A percentile compares a stretch with the other conserved stretches of the same genome.
Conservation (phyloP, 2,888 invertebrate genomes). For the Apamea sordens region DNA sequence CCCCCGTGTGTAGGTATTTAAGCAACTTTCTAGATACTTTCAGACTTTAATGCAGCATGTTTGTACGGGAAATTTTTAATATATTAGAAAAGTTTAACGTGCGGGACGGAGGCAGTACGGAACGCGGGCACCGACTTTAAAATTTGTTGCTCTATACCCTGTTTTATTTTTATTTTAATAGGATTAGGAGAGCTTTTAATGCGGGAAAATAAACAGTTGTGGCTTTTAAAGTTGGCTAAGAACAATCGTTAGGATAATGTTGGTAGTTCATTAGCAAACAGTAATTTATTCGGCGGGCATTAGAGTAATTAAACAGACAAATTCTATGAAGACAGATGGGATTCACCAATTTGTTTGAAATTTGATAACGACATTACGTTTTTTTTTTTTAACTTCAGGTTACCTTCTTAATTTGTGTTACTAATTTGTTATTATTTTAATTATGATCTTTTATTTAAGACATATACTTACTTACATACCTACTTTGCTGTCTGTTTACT, state of each 20-base stretch:
- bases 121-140: slow-evolving; percentile 76
- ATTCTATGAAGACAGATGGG: slow-evolving; percentile 48
- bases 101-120: slow-evolving; percentile 69
- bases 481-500: neutral
- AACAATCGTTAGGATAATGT: slow-evolving; percentile 79
- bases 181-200: slow-evolving; percentile 77
- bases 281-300: slow-evolving; percentile 67
- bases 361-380: neutral
- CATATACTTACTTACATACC: neutral
- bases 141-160: slow-evolving; percentile 77
- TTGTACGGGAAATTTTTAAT: slow-evolving; percentile 81
- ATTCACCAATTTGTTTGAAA: slow-evolving; percentile 33
- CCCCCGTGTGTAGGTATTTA: slow-evolving; percentile 67
- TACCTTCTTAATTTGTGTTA: neutral
- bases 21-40: slow-evolving; percentile 74
- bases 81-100: slow-evolving; percentile 82
- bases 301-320: slow-evolving; percentile 64
- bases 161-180: slow-evolving; percentile 79
- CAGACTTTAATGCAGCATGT: slow-evolving; percentile 77
- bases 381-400: neutral
- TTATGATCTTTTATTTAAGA: neutral
- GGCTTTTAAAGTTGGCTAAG: slow-evolving; percentile 76
- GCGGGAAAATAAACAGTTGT: slow-evolving; percentile 75
- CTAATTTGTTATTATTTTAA: neutral
- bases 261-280: slow-evolving; percentile 72